Base-by-base conservation (phyloP, 53 echinoderm and acorn worm genomes). In the Zoroaster sp. region DNA sequence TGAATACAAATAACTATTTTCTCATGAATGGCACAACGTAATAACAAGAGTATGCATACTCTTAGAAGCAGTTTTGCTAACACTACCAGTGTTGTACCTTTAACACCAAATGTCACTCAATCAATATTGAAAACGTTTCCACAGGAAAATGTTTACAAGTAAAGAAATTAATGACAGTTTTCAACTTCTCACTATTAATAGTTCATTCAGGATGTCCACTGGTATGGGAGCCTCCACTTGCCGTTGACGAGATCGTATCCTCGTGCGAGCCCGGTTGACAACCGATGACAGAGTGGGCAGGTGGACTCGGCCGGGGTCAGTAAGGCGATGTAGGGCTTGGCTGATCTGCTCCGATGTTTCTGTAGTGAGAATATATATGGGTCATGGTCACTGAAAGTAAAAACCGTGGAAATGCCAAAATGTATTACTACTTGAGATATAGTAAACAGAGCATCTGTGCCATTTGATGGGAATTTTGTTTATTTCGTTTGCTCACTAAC, bases 291-390 rank as follows among this genome's bases (percentile, higher is more conserved):
- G 75, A 36, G 89, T 91, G 35, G 97, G 94, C 37, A 98, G 90
- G 33, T 92, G 95, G n/a, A 93, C 94, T 20, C 94, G 86, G 7
- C 91, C 99, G 4, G 99, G 96, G 51, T 99, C 99, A 0, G 99
- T 99, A 40, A 99, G 72, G 18, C 93, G 94, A 67, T 99, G 99
- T 9, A 99, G 69, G 12, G 99, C 99, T 51, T 93, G 94, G 66
- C 93, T 96, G 52, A 99, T 96, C 83, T 95, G 95, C 73, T 96
- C 96, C 5, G 92, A 91, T 11, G 93, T 90, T 47, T 97, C 97
- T 97, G 88, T 25, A 37, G 10, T 67, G 4, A 55, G 28, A 90
- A 86, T 14, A n/a, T n/a, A n/a, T n/a, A n/a, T n/a, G n/a, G n/a
- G n/a, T n/a, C n/a, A n/a, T n/a, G n/a, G n/a, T n/a, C n/a, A n/a